Evolutionary conservation across 2,797 vertebrate species (phyloP), one percentile per base, ranked within the genome.

Genomic region (Miichthys miiuy): DNA sequence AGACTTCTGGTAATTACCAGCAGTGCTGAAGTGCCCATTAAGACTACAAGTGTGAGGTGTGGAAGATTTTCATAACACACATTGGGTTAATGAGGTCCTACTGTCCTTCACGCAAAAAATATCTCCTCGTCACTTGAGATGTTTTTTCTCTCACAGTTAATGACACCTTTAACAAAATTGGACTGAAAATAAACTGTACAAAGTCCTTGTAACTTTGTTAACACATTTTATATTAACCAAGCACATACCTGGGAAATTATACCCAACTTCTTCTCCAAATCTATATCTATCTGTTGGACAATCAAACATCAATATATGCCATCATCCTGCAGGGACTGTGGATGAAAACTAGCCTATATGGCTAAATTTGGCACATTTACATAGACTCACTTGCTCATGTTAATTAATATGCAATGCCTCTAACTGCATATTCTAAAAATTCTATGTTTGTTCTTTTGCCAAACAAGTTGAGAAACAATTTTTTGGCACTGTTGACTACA

Each of bases 1-100:
- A 25, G 68, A 80, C 80, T 84, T 82, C 71, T 13, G 13, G 66
- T 86, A 81, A 88, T 86, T 86, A 83, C 75, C 67, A 75, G 34
- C 64, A 70, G 77, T 42, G 65, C 57, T 85, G 72, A 82, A 77
- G 66, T 68, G 64, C 54, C 67, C 72, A 77, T 85, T 86, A 81
- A 62, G 58, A 56, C 46, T 48, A 27, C 5, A 12, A 46, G 52
- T 55, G 60, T 47, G 42, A 72, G 38, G 42, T 70, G 70, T 72
- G 55, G 34, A 67, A 65, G 61, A 46, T 81, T 84, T 89, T 64
- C 64, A 56, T 54, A 77, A 75, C 52, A 75, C 23, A 56, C 69
- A 21, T 16, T n/a, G 50, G 52, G 79, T 70, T 82, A 80, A 81
- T 75, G 46, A 77, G 75, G 80, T 84, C 67, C 58, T 54, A 55